These are phyloP conservation scores for Gymnobelideus leadbeateri DNA, from an alignment of 2,113 vertebrate genomes.

Conservation along the genomic window DNA sequence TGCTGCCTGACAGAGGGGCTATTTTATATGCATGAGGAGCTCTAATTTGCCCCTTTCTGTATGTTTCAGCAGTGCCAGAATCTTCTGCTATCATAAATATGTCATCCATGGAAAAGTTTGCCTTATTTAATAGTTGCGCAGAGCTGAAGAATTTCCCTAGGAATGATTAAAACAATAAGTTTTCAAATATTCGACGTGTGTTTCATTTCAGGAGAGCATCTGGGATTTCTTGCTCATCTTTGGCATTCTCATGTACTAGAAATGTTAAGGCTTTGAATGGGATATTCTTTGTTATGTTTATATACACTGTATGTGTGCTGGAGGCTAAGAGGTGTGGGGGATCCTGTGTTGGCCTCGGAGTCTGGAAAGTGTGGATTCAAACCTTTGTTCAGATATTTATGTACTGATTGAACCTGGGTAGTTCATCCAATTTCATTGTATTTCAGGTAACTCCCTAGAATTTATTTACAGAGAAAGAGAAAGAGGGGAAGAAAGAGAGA, in stretches of 20 bases:
- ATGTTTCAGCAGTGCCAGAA: background rate
- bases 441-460: background rate
- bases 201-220: background rate
- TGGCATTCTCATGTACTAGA: background rate
- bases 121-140: background rate
- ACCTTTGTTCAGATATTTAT: background rate
- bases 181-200: background rate
- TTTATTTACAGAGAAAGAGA: background rate
- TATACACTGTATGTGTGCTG: background rate
- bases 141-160: background rate
- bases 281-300: background rate
- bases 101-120: background rate
- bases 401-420: background rate
- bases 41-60: slow-evolving; percentile 1
- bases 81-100: background rate
- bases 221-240: background rate
- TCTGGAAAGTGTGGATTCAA: background rate
- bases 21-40: slow-evolving; percentile 2
- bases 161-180: background rate
- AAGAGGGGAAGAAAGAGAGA: too few relatives aligned
- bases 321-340: background rate
- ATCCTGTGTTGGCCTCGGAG: background rate
- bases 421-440: background rate
- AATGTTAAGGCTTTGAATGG: background rate
- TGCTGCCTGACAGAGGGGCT: background rate